phyloP scores from a whole-genome alignment of 2,888 invertebrate genomes.

The Laspeyria flexula region DNA sequence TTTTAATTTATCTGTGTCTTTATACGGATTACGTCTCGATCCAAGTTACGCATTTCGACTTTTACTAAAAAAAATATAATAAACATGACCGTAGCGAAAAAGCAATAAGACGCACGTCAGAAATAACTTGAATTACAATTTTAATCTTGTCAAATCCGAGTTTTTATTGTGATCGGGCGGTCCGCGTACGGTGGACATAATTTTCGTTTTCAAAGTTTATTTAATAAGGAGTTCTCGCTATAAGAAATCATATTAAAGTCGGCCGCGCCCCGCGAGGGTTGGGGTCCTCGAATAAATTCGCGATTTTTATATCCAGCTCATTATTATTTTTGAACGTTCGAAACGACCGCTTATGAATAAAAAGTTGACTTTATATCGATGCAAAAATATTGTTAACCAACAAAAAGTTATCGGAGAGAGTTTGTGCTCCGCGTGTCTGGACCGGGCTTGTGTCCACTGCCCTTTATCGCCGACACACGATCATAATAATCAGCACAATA shows the following conservation, averaged over 20 bases:
- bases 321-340: conserved; percentile 78
- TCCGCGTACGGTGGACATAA: conserved; percentile 71
- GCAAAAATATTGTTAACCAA: conserved; percentile 75
- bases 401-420: conserved; percentile 61
- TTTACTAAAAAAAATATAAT: conserved; percentile 58
- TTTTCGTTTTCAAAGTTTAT: conserved; percentile 82
- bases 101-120: conserved; percentile 82
- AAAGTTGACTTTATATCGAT: conserved; percentile 77
- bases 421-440: conserved; percentile 29
- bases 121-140: conserved; percentile 84
- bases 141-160: conserved; percentile 85
- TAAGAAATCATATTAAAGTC: conserved; percentile 79
- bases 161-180: conserved; percentile 78
- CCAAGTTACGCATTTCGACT: conserved; percentile 52
- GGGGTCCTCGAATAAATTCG: conserved; percentile 74
- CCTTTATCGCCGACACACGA: conserved; percentile 52
- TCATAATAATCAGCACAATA: conserved; percentile 53
- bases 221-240: conserved; percentile 77
- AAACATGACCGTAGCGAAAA: conserved; percentile 73
- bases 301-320: conserved; percentile 80
- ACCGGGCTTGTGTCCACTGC: conserved; percentile 28
- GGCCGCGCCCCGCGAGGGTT: conserved; percentile 51
- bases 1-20: conserved; percentile 43
- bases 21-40: conserved; percentile 61
- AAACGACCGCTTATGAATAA: conserved; percentile 79